Conservation (phyloP, 2,797 vertebrate species). For the Aulostomus chinensis region DNA sequence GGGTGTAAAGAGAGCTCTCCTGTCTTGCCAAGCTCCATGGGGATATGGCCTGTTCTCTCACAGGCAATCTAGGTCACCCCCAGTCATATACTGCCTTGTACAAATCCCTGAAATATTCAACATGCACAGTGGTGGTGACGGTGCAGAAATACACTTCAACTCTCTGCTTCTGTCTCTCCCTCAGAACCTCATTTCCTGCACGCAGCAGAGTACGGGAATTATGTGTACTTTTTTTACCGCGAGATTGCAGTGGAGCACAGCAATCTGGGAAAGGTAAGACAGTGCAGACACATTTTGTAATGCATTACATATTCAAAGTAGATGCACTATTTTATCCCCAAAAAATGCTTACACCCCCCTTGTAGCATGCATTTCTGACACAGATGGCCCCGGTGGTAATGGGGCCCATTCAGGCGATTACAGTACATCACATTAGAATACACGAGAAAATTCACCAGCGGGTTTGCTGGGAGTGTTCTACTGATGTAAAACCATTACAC, state of each 20-base stretch:
- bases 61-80: constrained; percentile 80
- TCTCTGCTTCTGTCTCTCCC: constrained; percentile 58
- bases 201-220: constrained; percentile 96
- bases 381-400: constrained; percentile 42
- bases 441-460: constrained; percentile 41
- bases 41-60: constrained; percentile 68
- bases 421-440: constrained; percentile 42
- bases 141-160: constrained; percentile 73
- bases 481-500: constrained; percentile 66
- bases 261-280: constrained; percentile 94
- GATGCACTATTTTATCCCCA: constrained; percentile 21
- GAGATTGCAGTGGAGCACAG: constrained; percentile 98
- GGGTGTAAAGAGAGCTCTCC: constrained; percentile 52
- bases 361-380: constrained; percentile 31
- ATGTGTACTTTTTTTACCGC: constrained; percentile 98
- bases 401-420: constrained; percentile 36
- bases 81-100: constrained; percentile 68
- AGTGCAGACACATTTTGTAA: constrained; percentile 37
- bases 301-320: constrained; percentile 30
- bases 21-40: constrained; percentile 46
- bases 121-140: constrained; percentile 71
- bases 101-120: constrained; percentile 80
- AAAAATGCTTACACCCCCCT: constrained; percentile 33
- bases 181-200: constrained; percentile 98
- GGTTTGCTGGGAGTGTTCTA: constrained; percentile 47